Base-by-base conservation (phyloP, 2,113 vertebrate genomes). In the Poecilia latipinna region DNA sequence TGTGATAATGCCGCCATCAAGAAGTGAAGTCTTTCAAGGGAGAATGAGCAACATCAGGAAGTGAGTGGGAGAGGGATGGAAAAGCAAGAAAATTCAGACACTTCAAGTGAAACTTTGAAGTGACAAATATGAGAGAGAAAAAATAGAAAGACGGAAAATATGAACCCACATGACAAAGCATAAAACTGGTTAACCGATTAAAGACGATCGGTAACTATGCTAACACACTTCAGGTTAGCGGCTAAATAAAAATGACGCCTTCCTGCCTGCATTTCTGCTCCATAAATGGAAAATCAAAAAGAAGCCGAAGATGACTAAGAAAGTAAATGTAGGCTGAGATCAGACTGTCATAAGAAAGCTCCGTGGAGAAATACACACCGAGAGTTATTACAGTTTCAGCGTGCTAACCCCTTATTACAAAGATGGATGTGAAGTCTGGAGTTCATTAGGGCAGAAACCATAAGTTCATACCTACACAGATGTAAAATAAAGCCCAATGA, bases 11-110 rank as follows among this genome's bases (percentile, higher is more conserved):
- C 80, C 33, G 75, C 78, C 79, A 85, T 88, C 65, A 70, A 73
- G 83, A 82, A 74, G 61, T 63, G 64, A 82, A 81, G 80, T 82
- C 85, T 90, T 90, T 88, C 79, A 90, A 78, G 79, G 75, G 42
- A 88, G 75, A 86, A n/a, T 83, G 83, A 92, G 75, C 71, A 64
- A 69, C 42, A 24, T 77, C 72, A 77, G 67, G 65, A 54, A 33
- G 68, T 70, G 65, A 69, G 31, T 17, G 39, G 1, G 69, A 70
- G 74, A 33, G 75, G 77, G 68, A 11, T n/a, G 51, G 32, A n/a
- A 61, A 8, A 77, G 60, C 65, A 32, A 32, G 54, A 70, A 73
- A 61, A 37, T 33, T 12, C 42, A 65, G 31, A 69, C 24, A 44
- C 13, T 37, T 10, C 44, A 37, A 82, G 51, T n/a, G 17, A 71